Evolutionary conservation across 2,797 vertebrate species (phyloP), one percentile per base, ranked within the genome.

Genomic region (Smutsia temminckii): DNA sequence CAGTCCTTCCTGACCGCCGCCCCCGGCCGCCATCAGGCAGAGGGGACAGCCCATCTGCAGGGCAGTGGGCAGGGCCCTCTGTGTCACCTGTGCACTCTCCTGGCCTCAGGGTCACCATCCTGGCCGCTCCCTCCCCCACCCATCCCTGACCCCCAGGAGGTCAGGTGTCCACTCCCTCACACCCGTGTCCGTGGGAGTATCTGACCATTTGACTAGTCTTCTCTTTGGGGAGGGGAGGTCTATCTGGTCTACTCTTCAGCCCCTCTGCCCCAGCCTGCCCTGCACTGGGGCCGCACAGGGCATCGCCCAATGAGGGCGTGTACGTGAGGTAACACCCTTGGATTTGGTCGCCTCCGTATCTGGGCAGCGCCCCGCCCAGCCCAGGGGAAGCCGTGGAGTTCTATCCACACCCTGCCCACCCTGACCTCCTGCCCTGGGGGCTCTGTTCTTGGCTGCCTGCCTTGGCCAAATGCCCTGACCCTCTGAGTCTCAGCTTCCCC

Each of bases 1-100:
- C 3, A 0, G 0, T 8, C 20, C 2, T 7, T 88, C 27, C 49
- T 42, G 61, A 51, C 29, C 74, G 0, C 46, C 3, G 0, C 46
- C 46, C 46, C 46, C 10, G 46, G 10, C 46, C 11, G 11, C 46
- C 46, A 46, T 46, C 46, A 46, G 46, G 46, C 46, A 46, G 46
- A 46, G 10, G 46, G 11, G 46, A 46, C 46, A 46, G 46, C 46
- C 46, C 46, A 46, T 46, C 46, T 46, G 46, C 46, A 46, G 46
- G 46, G 12, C 46, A 46, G 46, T 11, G 46, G 46, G 10, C 46
- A 46, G 46, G 46, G 46, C 46, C 46, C 46, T 46, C 46, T 46
- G 46, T 12, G 46, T 46, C 46, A 46, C 46, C 46, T 2, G 40
- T 12, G 46, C 46, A 46, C 42, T 29, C 5, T 5, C n/a, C 68